Evolutionary conservation across 2,797 vertebrate genomes (phyloP), one percentile per base, ranked within the genome.

Genomic region (Psittacula echo): DNA sequence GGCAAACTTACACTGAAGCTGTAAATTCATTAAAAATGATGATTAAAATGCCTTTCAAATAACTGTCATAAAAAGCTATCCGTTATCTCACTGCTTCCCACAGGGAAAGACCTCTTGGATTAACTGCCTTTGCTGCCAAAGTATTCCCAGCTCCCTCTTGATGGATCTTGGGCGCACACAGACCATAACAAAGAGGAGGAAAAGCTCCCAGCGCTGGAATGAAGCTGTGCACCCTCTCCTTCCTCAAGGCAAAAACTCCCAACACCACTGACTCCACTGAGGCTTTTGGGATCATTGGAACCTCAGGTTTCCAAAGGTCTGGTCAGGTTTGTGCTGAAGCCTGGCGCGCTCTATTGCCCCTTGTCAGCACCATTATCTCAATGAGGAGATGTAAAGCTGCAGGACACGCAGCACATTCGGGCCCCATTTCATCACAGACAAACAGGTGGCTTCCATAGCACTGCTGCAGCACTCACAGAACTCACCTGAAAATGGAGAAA

Each of bases 301-400:
- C 16, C 13, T 61, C 4, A 0, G 10, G 5, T 34, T 68, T 42
- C 66, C 56, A 54, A 60, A 45, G 29, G 18, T 42, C 50, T 39
- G 37, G 5, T 30, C 19, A 10, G 81, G 17, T 32, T 9, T 29
- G 74, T 54, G 78, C 71, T 9, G 4, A n/a, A 39, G 16, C 26
- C 39, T 34, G 34, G 77, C 5, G 13, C 0, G 1, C 22, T 61
- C 19, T 5, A 0, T 2, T 10, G 41, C 20, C 37, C 6, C 2
- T 34, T 5, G 27, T 2, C 81, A 42, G 54, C 2, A 39, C 18
- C 44, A 13, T 5, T 2, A 5, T 26, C 66, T 13, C 22, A 19
- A 22, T 0, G 0, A 32, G 51, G 26, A 51, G 12, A 14, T 32
- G 27, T 27, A 21, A 32, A 90, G 13, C n/a, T 22, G 51, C 56